phyloP scores from a whole-genome alignment of 1,140 invertebrate species.

The Cydia amplana region DNA sequence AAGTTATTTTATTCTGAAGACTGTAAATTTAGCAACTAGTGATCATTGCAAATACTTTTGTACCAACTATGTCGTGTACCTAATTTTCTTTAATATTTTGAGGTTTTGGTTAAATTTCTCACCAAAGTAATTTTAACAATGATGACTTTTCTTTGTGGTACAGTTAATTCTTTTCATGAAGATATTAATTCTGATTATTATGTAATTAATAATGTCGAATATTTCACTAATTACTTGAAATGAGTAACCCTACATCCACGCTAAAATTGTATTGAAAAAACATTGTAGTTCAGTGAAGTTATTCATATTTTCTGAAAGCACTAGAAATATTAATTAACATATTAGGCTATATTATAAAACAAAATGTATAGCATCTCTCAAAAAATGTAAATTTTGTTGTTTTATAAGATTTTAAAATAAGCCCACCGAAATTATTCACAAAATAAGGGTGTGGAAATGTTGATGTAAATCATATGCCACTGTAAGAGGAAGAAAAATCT shows the following conservation, averaged over 20 bases:
- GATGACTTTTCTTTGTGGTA: neutral
- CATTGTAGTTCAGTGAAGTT: neutral
- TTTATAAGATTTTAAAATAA: slow-evolving; percentile 24
- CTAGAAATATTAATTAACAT: neutral
- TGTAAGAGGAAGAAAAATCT: slow-evolving; percentile 10
- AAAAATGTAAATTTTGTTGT: neutral
- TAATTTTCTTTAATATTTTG: neutral
- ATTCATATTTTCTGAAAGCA: neutral
- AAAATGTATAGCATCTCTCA: neutral
- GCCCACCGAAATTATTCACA: slow-evolving; percentile 24
- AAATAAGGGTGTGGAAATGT: slow-evolving; percentile 1
- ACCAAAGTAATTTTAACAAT: neutral
- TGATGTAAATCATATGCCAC: slow-evolving; percentile 8
- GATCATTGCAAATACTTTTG: slow-evolving; percentile 8
- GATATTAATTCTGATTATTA: too few species aligned
- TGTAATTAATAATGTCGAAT: too few species aligned
- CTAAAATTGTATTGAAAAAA: neutral
- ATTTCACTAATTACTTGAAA: neutral
- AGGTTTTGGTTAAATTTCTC: neutral
- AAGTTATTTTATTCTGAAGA: slow-evolving; percentile 7
- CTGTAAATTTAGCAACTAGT: slow-evolving; percentile 11
- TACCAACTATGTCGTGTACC: neutral
- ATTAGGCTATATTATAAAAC: too few species aligned
- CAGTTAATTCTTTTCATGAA: neutral
- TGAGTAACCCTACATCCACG: neutral